A percentile compares a stretch with the other conserved stretches of the same genome.
Conservation (phyloP, 2,797 vertebrate genomes). For the Urosaurus nigricauda region DNA sequence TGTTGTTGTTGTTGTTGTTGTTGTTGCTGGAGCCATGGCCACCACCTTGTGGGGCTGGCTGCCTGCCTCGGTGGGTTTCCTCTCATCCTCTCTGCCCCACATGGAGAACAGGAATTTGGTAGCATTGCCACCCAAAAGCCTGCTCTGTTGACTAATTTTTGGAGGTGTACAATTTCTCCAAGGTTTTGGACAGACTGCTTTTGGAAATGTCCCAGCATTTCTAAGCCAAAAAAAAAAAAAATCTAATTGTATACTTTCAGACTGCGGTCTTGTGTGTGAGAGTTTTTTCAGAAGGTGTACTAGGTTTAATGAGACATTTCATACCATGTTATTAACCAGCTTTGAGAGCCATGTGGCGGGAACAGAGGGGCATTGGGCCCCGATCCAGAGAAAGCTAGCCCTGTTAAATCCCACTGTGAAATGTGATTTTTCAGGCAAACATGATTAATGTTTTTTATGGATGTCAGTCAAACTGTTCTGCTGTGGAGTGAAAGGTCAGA, state of each 20-base stretch:
- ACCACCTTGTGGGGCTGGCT: no score
- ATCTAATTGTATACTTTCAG: background rate
- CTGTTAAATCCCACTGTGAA: background rate
- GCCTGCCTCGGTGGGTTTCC: no score
- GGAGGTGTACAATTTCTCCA: background rate
- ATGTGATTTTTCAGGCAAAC: background rate
- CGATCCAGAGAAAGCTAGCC: background rate
- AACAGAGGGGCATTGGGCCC: background rate
- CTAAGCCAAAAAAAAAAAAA: background rate
- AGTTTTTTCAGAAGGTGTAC: background rate
- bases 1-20: no score
- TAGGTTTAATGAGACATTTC: background rate
- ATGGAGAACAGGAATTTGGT: no score
- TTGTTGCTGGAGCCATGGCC: no score
- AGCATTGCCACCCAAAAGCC: no score
- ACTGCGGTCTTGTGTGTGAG: no score
- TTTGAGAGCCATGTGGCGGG: background rate
- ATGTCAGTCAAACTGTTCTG: background rate
- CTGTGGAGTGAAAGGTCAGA: no score
- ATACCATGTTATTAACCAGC: background rate
- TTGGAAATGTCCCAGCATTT: background rate
- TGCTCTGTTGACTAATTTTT: background rate
- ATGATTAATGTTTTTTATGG: background rate
- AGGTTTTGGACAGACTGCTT: no score
- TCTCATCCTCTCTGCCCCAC: no score